A percentile compares a stretch with the other conserved stretches of the same genome.
Conservation (phyloP, 2,888 invertebrate genomes). For the Osmoderma eremita region DNA sequence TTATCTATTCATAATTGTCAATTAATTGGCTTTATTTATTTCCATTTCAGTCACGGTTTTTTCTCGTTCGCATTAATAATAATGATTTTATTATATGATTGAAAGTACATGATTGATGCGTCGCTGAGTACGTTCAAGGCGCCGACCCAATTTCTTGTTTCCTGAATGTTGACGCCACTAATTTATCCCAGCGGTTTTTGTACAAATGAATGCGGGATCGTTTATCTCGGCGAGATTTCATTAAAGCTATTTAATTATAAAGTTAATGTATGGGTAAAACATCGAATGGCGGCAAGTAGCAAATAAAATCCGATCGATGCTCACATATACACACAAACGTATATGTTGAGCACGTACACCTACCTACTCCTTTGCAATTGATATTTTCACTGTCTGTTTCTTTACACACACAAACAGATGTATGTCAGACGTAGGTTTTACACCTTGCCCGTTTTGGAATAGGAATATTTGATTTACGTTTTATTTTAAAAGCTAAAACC, state of each 20-base stretch:
- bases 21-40: conserved; percentile 26
- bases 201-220: conserved; percentile 33
- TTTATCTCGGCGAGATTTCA: conserved; percentile 36
- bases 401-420: conserved; percentile 8
- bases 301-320: conserved; percentile 16
- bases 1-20: conserved; percentile 7
- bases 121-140: conserved; percentile 28
- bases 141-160: conserved; percentile 37
- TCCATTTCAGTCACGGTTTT: conserved; percentile 23
- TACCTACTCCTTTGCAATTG: conserved; percentile 29
- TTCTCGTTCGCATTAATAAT: conserved; percentile 18
- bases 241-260: conserved; percentile 35
- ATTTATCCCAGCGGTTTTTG: conserved; percentile 28
- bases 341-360: conserved; percentile 18
- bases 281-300: conserved; percentile 13
- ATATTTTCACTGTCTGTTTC: conserved; percentile 24
- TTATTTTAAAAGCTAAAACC: background rate
- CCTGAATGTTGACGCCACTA: conserved; percentile 35
- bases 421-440: conserved; percentile 28
- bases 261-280: conserved; percentile 13
- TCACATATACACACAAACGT: background rate
- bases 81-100: conserved; percentile 35
- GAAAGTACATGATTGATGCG: conserved; percentile 36
- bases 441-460: conserved; percentile 25
- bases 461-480: conserved; percentile 35